Percentiles rank a stretch among this genome's conserved stretches.
Evolutionary conservation across 1,140 invertebrate genomes (phyloP).

Genomic region (Ruditapes philippinarum): DNA sequence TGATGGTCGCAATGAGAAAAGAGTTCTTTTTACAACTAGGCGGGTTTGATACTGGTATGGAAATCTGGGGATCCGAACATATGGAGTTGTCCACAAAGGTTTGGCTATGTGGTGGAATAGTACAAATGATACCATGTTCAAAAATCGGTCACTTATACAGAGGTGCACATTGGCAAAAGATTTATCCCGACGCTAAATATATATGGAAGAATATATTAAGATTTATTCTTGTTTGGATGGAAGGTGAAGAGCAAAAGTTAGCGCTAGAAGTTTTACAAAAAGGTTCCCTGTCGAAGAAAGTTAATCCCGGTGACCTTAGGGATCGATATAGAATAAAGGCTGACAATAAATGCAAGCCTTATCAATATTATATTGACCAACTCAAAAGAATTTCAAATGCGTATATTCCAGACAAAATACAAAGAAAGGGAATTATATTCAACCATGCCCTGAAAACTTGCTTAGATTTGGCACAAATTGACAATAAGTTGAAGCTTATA

Average conservation of each 20-base stretch:
- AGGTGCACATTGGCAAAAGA: neutral
- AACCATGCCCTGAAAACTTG: neutral
- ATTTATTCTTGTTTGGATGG: constrained; percentile 45
- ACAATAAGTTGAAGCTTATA: neutral
- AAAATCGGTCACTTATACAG: constrained; percentile 94
- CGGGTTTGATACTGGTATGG: constrained; percentile 88
- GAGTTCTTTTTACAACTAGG: constrained; percentile 93
- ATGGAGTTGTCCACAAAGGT: constrained; percentile 99
- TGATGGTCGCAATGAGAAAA: constrained; percentile 49
- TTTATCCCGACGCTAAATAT: neutral
- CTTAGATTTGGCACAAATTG: neutral
- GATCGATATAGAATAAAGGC: constrained; percentile 4
- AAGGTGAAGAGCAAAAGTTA: constrained; percentile 2
- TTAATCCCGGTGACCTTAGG: neutral
- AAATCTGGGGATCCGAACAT: constrained; percentile 97
- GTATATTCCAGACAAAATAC: neutral
- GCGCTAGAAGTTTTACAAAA: constrained; percentile 9
- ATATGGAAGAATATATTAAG: constrained; percentile 20
- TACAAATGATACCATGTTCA: constrained; percentile 98
- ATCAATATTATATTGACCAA: constrained; percentile 32
- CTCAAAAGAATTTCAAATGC: constrained; percentile 2
- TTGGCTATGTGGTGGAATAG: constrained; percentile 98
- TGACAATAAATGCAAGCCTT: constrained; percentile 28
- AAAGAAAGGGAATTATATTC: neutral
- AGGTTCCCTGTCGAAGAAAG: neutral